Conservation (phyloP, 2,797 vertebrate species). For the Myotis findleyi region DNA sequence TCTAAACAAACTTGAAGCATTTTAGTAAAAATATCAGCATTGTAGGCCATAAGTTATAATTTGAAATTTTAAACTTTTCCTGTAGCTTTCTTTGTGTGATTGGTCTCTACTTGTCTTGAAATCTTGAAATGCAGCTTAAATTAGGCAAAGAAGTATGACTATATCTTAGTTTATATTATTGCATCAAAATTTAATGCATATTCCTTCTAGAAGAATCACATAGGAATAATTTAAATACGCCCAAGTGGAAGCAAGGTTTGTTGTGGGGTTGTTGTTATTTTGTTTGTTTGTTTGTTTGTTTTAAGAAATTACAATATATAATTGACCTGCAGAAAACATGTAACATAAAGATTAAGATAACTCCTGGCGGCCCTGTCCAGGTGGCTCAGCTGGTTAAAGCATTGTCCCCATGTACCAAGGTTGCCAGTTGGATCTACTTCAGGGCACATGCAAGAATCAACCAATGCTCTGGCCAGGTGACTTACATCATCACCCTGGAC, state of each 20-base stretch:
- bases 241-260: not conserved
- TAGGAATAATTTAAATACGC: conserved; percentile 17
- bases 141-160: not conserved
- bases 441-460: not conserved
- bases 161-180: not conserved
- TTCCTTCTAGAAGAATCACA: not conserved
- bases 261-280: not conserved
- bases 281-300: not conserved
- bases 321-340: not conserved
- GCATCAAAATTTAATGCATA: not conserved
- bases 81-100: not conserved
- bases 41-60: not conserved
- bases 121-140: not conserved
- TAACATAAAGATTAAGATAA: not conserved
- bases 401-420: not conserved
- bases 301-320: not conserved
- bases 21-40: not conserved
- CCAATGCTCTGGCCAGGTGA: not conserved
- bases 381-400: not conserved
- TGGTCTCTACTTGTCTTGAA: not conserved
- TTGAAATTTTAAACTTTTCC: not conserved
- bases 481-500: not conserved
- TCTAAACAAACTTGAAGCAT: not conserved
- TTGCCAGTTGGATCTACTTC: not conserved
- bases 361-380: not conserved